Evolutionary conservation across 2,113 vertebrate genomes (phyloP).

Genomic region (Anoplopoma fimbria): DNA sequence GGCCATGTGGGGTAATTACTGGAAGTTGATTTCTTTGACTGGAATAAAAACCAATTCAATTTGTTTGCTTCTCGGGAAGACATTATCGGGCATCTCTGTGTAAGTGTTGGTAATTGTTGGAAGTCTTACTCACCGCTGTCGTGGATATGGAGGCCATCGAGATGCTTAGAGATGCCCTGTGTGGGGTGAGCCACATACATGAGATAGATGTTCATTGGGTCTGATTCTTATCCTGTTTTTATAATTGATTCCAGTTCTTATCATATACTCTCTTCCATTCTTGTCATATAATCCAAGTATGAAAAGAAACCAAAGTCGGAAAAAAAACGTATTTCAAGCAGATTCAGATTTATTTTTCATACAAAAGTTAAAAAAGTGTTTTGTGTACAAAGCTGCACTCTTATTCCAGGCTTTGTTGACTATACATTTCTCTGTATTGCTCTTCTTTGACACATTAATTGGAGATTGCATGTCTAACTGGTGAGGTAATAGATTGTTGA

Average conservation of each 20-base stretch:
- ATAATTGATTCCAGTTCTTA: constrained; percentile 22
- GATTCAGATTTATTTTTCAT: background rate
- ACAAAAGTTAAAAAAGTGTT: background rate
- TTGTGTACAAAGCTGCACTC: background rate
- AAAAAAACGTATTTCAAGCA: background rate
- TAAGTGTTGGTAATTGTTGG: constrained; percentile 80
- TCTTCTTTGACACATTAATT: background rate
- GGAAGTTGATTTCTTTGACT: constrained; percentile 94
- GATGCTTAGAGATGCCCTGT: constrained; percentile 42
- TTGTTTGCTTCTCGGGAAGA: constrained; percentile 88
- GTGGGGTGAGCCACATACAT: constrained; percentile 6
- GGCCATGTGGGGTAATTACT: constrained; percentile 85
- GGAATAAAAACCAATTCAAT: constrained; percentile 92
- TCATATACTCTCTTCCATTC: background rate
- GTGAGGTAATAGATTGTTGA: background rate
- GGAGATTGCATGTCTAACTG: background rate
- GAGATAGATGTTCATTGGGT: constrained; percentile 5
- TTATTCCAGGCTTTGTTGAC: background rate
- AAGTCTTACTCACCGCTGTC: constrained; percentile 75
- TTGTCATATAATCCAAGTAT: background rate
- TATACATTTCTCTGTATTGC: background rate
- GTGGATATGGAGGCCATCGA: constrained; percentile 61
- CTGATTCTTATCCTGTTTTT: background rate
- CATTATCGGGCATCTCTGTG: constrained; percentile 89
- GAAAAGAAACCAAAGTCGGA: background rate